Evolutionary conservation across 2,113 vertebrate species (phyloP).

Genomic region (Falcunculus frontatus): DNA sequence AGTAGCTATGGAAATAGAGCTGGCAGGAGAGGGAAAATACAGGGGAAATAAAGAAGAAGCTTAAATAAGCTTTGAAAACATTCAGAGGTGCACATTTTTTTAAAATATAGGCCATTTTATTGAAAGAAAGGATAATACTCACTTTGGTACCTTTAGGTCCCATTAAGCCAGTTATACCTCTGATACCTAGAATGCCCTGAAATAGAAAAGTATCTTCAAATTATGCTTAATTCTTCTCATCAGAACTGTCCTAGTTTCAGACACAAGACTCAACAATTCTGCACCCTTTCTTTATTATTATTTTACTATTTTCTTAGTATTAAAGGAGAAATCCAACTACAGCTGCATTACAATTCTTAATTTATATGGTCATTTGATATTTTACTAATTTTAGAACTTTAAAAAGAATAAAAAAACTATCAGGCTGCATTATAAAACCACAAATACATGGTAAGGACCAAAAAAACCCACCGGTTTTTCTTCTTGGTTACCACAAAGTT

Average conservation of each 20-base stretch:
- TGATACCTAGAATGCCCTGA: constrained; percentile 87
- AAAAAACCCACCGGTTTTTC: neutral
- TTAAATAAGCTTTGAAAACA: neutral
- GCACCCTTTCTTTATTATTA: neutral
- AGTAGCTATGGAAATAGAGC: neutral
- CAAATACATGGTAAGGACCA: neutral
- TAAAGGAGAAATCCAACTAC: neutral
- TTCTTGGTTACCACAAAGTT: neutral
- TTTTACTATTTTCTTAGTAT: neutral
- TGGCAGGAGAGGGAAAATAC: neutral
- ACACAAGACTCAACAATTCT: neutral
- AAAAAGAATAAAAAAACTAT: neutral
- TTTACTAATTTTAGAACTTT: neutral
- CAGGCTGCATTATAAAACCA: neutral
- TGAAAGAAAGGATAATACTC: constrained; percentile 44
- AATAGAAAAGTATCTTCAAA: constrained; percentile 36
- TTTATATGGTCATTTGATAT: neutral
- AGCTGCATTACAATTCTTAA: neutral
- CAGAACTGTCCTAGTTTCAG: neutral
- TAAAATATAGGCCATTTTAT: neutral
- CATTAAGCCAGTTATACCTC: constrained; percentile 86
- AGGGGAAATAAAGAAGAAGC: neutral
- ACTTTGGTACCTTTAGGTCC: constrained; percentile 90
- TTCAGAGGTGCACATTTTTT: neutral
- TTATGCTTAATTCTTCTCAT: neutral